Percentiles rank a stretch among this genome's conserved stretches.
Evolutionary conservation across 2,888 invertebrate species (phyloP).

Genomic region (Noctua fimbriata): DNA sequence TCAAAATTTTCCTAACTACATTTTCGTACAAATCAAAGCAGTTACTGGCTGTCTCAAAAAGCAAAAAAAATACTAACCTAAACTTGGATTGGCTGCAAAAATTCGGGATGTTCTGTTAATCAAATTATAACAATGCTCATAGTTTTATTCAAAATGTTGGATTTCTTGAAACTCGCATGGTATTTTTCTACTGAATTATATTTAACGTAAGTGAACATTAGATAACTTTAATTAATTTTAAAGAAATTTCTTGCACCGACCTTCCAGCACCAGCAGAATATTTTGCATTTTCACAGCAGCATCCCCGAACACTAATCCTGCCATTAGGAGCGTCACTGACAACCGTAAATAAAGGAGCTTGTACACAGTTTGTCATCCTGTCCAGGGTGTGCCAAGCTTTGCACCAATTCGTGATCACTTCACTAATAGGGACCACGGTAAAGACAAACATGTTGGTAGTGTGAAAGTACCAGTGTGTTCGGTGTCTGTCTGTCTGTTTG

Average conservation of each 20-base stretch:
- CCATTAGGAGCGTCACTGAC: slow-evolving; percentile 49
- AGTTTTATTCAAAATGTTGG: neutral
- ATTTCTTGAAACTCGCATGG: neutral
- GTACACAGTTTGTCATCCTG: slow-evolving; percentile 62
- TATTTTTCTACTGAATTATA: neutral
- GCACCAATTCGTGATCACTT: slow-evolving; percentile 27
- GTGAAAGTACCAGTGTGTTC: slow-evolving; percentile 13
- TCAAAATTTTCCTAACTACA: too few relatives aligned
- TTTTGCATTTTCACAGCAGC: slow-evolving; percentile 30
- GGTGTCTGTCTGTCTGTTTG: slow-evolving; percentile 32
- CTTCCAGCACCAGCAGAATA: neutral
- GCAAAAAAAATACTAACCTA: neutral
- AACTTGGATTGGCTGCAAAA: neutral
- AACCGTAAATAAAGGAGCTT: slow-evolving; percentile 63
- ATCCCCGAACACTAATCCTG: slow-evolving; percentile 44
- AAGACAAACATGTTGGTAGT: slow-evolving; percentile 41
- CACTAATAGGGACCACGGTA: slow-evolving; percentile 40
- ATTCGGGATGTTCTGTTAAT: neutral
- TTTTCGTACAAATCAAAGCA: neutral
- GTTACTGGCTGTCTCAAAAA: neutral
- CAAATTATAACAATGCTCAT: neutral
- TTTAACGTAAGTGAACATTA: too few relatives aligned
- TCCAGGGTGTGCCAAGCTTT: slow-evolving; percentile 44
- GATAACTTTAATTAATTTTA: neutral
- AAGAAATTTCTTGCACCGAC: neutral